Evolutionary conservation across 2,797 vertebrate species (phyloP).

Genomic region (Tarsius wallacei): DNA sequence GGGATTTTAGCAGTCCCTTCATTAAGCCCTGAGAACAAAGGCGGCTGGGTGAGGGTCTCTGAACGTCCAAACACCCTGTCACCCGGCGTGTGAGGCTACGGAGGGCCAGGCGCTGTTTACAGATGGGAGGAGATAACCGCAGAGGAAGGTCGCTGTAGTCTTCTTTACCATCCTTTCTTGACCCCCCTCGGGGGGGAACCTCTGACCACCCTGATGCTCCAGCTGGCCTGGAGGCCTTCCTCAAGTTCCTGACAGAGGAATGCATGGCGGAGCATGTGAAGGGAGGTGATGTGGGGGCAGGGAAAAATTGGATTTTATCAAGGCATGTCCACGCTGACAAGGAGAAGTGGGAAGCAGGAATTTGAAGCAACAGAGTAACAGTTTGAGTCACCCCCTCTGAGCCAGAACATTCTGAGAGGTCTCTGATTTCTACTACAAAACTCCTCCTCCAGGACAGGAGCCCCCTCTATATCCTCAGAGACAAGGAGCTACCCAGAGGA

Average conservation of each 20-base stretch:
- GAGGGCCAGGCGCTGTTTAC: conserved; percentile 90
- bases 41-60: conserved; percentile 83
- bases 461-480: neutral
- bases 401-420: neutral
- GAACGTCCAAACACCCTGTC: conserved; percentile 92
- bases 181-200: neutral
- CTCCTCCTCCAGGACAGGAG: neutral
- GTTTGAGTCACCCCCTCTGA: neutral
- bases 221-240: conserved; percentile 60
- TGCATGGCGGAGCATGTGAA: neutral
- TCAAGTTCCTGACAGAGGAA: conserved; percentile 18
- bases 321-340: rapidly evolving
- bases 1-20: conserved; percentile 91
- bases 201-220: conserved; percentile 74
- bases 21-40: conserved; percentile 90
- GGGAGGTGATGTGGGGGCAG: neutral
- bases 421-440: neutral
- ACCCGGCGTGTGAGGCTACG: conserved; percentile 91
- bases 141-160: conserved; percentile 84
- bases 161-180: conserved; percentile 86
- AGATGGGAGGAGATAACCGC: conserved; percentile 91
- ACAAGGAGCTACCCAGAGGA: neutral
- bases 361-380: rapidly evolving
- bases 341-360: too few species aligned
- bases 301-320: neutral